A percentile compares a stretch with the other conserved stretches of the same genome.
These are phyloP conservation scores for Taeniopygia guttata DNA, from an alignment of 2,797 vertebrate species.

Conservation along the genomic window DNA sequence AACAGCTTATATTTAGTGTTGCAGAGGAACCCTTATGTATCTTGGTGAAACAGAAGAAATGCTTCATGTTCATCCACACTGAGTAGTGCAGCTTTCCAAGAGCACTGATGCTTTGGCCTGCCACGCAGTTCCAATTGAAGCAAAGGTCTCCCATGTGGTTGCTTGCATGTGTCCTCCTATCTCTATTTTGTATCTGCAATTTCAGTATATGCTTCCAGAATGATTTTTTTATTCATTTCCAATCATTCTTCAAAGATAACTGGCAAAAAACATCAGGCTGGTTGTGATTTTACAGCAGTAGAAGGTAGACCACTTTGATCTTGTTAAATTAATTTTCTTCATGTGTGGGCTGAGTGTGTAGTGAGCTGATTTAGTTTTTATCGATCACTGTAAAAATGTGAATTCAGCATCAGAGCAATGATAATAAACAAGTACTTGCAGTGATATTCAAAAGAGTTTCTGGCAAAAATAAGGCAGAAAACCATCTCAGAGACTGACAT, in stretches of 20 bases:
- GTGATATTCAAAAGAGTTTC: slow-evolving; percentile 53
- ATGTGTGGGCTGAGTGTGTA: slow-evolving; percentile 60
- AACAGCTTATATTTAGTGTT: background rate
- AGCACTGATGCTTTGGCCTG: background rate
- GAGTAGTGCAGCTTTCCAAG: background rate
- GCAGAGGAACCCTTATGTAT: background rate
- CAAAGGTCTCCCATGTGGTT: background rate
- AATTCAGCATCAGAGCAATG: slow-evolving; percentile 45
- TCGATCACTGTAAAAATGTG: slow-evolving; percentile 53
- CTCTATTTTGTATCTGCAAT: slow-evolving; percentile 38
- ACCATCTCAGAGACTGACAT: background rate
- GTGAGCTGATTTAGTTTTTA: slow-evolving; percentile 48
- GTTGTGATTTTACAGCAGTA: slow-evolving; percentile 45
- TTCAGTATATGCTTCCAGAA: slow-evolving; percentile 36
- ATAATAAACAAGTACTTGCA: slow-evolving; percentile 60
- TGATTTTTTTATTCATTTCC: slow-evolving; percentile 49
- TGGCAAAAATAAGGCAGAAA: slow-evolving; percentile 37
- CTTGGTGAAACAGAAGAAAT: background rate
- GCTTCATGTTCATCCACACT: background rate
- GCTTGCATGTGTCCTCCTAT: slow-evolving; percentile 24
- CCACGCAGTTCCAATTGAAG: background rate
- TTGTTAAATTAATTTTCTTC: slow-evolving; percentile 63
- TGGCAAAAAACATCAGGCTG: slow-evolving; percentile 13
- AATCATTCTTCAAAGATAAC: slow-evolving; percentile 58
- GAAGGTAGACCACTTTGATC: slow-evolving; percentile 57